These are phyloP conservation scores for Eueides isabella DNA, from an alignment of 1,140 invertebrate species.

Conservation along the genomic window DNA sequence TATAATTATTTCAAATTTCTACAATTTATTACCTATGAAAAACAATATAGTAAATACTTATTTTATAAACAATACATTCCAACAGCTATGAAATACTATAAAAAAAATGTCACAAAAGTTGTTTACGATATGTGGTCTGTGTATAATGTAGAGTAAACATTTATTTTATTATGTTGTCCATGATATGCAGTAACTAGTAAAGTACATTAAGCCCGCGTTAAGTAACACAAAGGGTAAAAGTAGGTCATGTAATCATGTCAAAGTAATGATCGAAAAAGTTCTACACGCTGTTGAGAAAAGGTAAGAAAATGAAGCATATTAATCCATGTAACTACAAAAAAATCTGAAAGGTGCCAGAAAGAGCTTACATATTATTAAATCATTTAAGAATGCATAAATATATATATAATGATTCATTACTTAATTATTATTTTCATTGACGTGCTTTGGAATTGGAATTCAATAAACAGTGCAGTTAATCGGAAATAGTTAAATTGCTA, in stretches of 20 bases:
- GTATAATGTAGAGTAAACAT: background rate
- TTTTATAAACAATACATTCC: background rate
- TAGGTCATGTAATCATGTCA: slow-evolving; percentile 12
- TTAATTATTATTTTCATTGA: slow-evolving; percentile 6
- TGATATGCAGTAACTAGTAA: background rate
- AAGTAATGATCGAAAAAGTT: background rate
- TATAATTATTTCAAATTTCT: background rate
- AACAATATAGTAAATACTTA: background rate
- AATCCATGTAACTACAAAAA: background rate
- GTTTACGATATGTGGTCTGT: background rate
- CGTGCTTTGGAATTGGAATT: background rate
- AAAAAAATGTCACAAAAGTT: background rate
- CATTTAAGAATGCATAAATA: background rate
- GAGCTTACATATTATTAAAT: background rate
- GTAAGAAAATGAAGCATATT: background rate
- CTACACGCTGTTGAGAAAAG: background rate
- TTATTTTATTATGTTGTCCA: background rate
- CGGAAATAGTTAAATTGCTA: slow-evolving; percentile 8
- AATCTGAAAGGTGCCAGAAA: background rate
- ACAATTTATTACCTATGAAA: background rate
- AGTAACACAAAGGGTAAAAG: slow-evolving; percentile 7
- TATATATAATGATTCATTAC: background rate
- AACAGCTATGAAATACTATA: background rate
- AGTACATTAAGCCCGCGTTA: background rate
- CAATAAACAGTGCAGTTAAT: background rate